These are phyloP conservation scores for Macrobrachium nipponense DNA, from an alignment of 1,140 invertebrate species.

Conservation along the genomic window DNA sequence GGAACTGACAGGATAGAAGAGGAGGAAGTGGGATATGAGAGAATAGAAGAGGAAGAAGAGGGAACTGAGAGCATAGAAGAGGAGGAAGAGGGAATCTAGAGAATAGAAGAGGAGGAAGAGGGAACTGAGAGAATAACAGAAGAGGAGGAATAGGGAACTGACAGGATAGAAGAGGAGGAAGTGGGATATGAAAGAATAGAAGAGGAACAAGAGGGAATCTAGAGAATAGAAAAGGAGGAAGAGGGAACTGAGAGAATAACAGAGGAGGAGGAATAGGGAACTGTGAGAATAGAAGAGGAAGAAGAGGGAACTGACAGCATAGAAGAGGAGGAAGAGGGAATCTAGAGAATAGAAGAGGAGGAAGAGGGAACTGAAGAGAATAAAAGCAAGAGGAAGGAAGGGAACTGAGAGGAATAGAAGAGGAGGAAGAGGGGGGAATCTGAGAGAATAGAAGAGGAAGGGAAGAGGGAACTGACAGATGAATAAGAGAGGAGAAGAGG, in stretches of 20 bases:
- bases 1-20: neutral
- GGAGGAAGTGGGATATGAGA: neutral
- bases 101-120: too few relatives aligned
- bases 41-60: neutral
- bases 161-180: too few relatives aligned
- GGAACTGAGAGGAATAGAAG: too few relatives aligned
- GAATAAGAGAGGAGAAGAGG: neutral
- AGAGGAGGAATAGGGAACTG: neutral
- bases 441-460: neutral
- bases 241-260: too few relatives aligned
- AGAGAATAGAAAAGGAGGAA: neutral
- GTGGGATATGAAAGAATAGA: neutral
- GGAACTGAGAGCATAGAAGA: neutral
- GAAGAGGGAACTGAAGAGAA: neutral
- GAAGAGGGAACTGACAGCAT: neutral
- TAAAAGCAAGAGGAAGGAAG: too few relatives aligned
- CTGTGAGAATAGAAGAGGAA: too few relatives aligned
- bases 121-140: neutral
- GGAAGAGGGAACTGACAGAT: too few relatives aligned
- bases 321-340: neutral
- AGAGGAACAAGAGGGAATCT: neutral
- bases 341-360: neutral
- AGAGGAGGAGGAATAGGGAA: neutral
- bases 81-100: too few relatives aligned
- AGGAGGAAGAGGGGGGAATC: neutral